A percentile compares a stretch with the other conserved stretches of the same genome.
phyloP scores from a whole-genome alignment of 30 jellyfish, hydroid and myxozoan genomes.

The Aurelia aurita complex sp. Pacific region DNA sequence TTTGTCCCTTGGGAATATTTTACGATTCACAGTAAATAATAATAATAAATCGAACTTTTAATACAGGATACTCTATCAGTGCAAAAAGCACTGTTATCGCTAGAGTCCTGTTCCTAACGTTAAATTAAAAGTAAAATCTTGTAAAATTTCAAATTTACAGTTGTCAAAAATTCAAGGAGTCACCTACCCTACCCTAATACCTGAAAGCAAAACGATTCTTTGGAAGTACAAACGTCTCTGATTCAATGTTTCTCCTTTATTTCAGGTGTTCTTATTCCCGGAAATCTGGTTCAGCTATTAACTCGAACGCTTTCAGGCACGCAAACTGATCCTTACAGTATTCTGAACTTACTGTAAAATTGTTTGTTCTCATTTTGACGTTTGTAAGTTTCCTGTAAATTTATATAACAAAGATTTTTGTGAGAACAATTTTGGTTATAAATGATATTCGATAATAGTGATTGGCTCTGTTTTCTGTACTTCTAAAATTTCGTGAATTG shows the following conservation, averaged over 20 bases:
- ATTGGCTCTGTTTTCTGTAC: not conserved
- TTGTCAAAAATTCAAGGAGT: too few relatives aligned
- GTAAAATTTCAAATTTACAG: too few relatives aligned
- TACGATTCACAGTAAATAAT: too few relatives aligned
- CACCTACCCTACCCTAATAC: too few relatives aligned
- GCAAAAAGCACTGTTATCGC: too few relatives aligned
- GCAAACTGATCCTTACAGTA: slow-evolving; percentile 45
- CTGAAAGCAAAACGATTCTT: too few relatives aligned
- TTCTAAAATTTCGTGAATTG: too few relatives aligned
- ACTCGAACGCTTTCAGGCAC: slow-evolving; percentile 59
- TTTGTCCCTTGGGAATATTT: not conserved
- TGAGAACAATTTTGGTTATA: slow-evolving; percentile 28
- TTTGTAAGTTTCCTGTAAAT: slow-evolving; percentile 48
- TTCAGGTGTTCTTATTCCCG: slow-evolving; percentile 84
- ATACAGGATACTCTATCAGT: too few relatives aligned
- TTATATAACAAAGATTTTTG: slow-evolving; percentile 26
- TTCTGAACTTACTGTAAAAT: slow-evolving; percentile 37
- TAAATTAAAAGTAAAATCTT: too few relatives aligned
- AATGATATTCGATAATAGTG: not conserved
- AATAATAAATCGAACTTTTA: too few relatives aligned
- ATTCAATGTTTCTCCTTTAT: not conserved
- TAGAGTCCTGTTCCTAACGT: too few relatives aligned
- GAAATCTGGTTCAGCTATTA: slow-evolving; percentile 72
- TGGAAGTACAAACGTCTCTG: not conserved
- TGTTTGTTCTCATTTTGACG: not conserved